Conservation (phyloP, 2,113 vertebrate species). For the Dromaius novaehollandiae region DNA sequence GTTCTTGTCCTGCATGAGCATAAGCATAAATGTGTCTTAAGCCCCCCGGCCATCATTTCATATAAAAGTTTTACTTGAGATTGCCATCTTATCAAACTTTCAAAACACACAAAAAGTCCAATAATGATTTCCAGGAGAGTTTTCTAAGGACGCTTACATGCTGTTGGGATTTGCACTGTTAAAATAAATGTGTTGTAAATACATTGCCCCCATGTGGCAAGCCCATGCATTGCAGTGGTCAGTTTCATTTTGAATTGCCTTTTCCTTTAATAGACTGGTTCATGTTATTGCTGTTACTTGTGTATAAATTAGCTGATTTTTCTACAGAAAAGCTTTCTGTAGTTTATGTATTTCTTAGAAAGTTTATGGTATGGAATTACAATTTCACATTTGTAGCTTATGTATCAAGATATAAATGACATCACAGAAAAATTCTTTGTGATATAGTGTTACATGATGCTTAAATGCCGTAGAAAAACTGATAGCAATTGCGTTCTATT, state of each 20-base stretch:
- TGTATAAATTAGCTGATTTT: background rate
- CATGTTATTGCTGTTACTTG: background rate
- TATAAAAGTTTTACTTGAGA: background rate
- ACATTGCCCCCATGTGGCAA: constrained; percentile 17
- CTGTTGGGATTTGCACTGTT: background rate
- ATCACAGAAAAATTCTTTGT: background rate
- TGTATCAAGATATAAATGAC: background rate
- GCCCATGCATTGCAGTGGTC: background rate
- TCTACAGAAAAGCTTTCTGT: background rate
- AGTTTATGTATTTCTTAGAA: background rate
- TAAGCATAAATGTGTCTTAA: background rate
- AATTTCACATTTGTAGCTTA: background rate
- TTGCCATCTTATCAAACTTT: background rate
- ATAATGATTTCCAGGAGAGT: background rate
- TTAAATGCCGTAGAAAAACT: background rate
- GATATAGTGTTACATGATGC: background rate
- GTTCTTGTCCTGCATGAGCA: background rate
- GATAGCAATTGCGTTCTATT: background rate
- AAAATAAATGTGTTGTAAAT: background rate
- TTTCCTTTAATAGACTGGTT: background rate
- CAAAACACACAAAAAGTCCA: background rate
- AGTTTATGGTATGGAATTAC: background rate
- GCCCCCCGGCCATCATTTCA: too few relatives aligned
- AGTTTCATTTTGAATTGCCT: fast-evolving
- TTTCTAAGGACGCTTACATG: background rate